These are phyloP conservation scores for Crypturellus tataupa DNA, from an alignment of 2,797 vertebrate species.

Conservation along the genomic window DNA sequence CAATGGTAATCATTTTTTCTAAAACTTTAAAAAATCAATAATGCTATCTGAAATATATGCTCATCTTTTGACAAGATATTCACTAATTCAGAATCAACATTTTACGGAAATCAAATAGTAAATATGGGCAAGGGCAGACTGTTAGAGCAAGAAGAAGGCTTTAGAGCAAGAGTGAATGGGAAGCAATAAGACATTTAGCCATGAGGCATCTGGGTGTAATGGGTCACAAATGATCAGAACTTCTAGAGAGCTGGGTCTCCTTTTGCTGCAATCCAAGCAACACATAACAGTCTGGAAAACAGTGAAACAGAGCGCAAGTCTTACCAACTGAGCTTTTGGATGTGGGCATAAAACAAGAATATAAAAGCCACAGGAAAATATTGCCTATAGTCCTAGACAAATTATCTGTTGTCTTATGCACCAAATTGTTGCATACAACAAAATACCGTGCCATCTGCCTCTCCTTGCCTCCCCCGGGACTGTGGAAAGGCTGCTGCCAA, in stretches of 20 bases:
- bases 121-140: background rate
- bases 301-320: background rate
- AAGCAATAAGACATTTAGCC: background rate
- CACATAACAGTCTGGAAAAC: background rate
- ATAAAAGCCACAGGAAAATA: background rate
- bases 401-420: background rate
- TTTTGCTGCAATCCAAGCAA: background rate
- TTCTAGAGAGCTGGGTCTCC: background rate
- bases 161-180: background rate
- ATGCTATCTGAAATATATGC: background rate
- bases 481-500: background rate
- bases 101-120: constrained; percentile 3
- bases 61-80: too few species aligned
- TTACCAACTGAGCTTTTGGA: background rate
- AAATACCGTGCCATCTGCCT: background rate
- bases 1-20: background rate
- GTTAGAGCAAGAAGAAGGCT: background rate
- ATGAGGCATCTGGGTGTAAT: background rate
- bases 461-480: background rate
- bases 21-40: background rate
- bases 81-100: constrained; percentile 26
- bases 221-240: background rate
- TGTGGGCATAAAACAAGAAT: background rate
- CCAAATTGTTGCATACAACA: background rate
- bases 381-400: background rate